Percentiles rank a stretch among this genome's conserved stretches.
Conservation (phyloP, 1,140 invertebrate species). For the Schlechtendalia chinensis region DNA sequence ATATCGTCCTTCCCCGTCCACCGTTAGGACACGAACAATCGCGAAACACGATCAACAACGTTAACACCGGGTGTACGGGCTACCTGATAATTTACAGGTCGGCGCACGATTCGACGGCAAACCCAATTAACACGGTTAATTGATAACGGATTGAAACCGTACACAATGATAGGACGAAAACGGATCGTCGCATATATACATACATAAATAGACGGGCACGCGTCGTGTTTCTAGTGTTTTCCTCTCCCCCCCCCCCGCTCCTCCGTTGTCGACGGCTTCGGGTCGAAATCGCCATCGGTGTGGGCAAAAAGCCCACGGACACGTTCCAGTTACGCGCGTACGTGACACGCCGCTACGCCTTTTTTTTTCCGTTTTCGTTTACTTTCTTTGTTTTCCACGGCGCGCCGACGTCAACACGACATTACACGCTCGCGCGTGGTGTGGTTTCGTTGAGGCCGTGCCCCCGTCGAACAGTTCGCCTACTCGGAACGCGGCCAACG, state of each 20-base stretch:
- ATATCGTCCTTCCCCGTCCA: no score
- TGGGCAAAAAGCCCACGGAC: slow-evolving; percentile 38
- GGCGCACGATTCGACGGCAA: slow-evolving; percentile 28
- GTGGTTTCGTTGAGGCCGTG: not conserved
- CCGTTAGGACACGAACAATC: no score
- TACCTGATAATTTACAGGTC: no score
- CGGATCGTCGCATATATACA: slow-evolving; percentile 11
- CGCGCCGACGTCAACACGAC: not conserved
- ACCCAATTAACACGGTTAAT: slow-evolving; percentile 41
- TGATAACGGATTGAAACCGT: slow-evolving; percentile 27
- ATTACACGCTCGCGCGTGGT: not conserved
- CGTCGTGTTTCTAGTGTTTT: not conserved
- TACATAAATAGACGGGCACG: not conserved
- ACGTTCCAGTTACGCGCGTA: slow-evolving; percentile 27
- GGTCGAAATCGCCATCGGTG: slow-evolving; percentile 40
- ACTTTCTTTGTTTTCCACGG: not conserved
- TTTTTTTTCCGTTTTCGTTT: no score
- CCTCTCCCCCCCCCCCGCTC: no score
- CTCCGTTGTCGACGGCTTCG: no score
- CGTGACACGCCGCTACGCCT: not conserved
- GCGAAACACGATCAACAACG: no score
- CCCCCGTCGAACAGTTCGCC: not conserved
- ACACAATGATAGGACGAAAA: not conserved
- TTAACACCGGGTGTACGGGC: no score
- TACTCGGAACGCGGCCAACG: no score